Evolutionary conservation across 30 jellyfish, hydroid and myxozoan genomes (phyloP), one percentile per base, ranked within the genome.

Genomic region (Aurelia aurita complex sp. Pacific): DNA sequence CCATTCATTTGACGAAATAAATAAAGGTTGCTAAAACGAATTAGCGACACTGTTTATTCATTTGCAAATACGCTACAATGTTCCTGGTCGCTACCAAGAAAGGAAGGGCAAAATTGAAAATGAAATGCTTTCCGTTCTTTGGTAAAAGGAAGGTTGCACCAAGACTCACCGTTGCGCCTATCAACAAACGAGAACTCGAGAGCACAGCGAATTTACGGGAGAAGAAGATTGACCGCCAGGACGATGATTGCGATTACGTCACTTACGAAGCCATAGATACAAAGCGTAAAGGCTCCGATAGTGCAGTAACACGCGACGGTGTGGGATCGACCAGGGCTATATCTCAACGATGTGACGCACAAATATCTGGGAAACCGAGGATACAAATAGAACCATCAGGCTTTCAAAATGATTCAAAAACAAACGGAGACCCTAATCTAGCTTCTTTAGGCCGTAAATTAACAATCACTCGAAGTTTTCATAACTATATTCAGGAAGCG

Each of bases 401-500:
- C 17, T 50, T 53, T 19, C 23, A n/a, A 13, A 43, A 23, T 8
- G 53, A 54, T 17, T 7, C 85, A 10, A 29, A 61, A 71, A 7
- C 59, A n/a, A 1, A 40, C 43, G 51, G 17, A 68, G 34, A 70
- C 38, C 32, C 76, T 17, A 52, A 18, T 51, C 76, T 84, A 4
- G 82, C 67, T 3, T 4, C 87, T 8, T 74, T 84, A 10, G 93
- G 93, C 51, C 87, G 87, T 8, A 46, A 57, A 23, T 23, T 84
- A 10, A 55, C 42, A 13, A 38, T 84, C 2, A 73, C 82, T 53
- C 61, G 78, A 54, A 84, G 93, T 64, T 66, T 84, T 36, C 87
- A 84, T 4, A 79, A 84, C 18, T 84, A 84, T 38, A 29, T 84
- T 13, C 73, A 62, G 42, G 82, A 84, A 64, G 93, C 87, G 76